Evolutionary conservation across 1,140 invertebrate genomes (phyloP), one percentile per base, ranked within the genome.

Genomic region (Armadillidium nasatum): DNA sequence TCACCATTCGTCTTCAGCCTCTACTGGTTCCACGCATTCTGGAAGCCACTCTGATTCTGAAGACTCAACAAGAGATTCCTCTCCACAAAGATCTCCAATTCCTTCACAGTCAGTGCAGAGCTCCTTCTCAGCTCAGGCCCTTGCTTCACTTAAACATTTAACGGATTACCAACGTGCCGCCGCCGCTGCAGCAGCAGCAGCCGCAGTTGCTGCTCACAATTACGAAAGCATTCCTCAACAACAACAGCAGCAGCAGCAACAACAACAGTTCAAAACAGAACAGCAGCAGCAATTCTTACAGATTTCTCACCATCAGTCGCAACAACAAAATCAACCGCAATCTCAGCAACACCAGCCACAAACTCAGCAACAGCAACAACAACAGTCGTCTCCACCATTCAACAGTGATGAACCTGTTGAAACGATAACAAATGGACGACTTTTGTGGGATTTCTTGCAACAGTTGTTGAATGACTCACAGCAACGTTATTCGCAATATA

Each of bases 391-490:
- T 13, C 75, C 69, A 7, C 19, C 71, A 50, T 50, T 50, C 33
- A 43, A 23, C 3, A 19, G 50, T 72, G 84, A 85, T 77, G 79
- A 84, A 78, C 79, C 85, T 71, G 83, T 85, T 72, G 78, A 84
- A 77, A 80, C 85, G 45, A 81, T 82, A 21, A 86, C 86, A 95
- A 95, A 97, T 88, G 95, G 95, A 78, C 90, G 96, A 83, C 87
- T 98, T 67, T 86, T 98, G 69, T 98, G 96, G 96, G 95, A 97
- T 84, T 98, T 97, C 85, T 87, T 98, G 44, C 94, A 97, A 85
- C 94, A 97, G 85, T 86, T 98, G 80, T 85, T 98, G 44, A 96
- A 96, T 85, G 94, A 96, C 83, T 91, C 93, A 4, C 89, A 89
- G 71, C 93, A 95, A 85, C 88, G 94, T 22, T 87, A 86, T 78